Conservation (phyloP, 1,140 invertebrate species). For the Spodoptera litura region DNA sequence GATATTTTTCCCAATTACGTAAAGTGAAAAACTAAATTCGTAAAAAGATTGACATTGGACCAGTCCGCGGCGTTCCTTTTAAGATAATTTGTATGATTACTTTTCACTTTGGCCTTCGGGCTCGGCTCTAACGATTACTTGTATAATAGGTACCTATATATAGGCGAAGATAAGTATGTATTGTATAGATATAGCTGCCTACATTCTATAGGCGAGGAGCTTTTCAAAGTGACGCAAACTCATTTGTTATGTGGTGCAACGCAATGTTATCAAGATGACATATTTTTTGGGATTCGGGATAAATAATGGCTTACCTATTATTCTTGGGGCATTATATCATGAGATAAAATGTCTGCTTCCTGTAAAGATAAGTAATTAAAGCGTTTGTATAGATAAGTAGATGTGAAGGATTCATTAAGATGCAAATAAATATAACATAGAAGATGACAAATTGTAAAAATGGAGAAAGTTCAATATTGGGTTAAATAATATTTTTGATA, state of each 20-base stretch:
- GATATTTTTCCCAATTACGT: conserved; percentile 30
- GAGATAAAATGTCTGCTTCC: too few relatives aligned
- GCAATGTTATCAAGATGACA: not conserved
- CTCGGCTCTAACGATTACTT: conserved; percentile 30
- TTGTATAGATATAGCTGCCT: conserved; percentile 40
- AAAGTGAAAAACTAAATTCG: conserved; percentile 41
- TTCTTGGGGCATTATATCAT: too few relatives aligned
- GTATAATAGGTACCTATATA: conserved; percentile 6
- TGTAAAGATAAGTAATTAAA: too few relatives aligned
- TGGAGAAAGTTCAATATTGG: too few relatives aligned
- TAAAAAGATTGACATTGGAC: conserved; percentile 40
- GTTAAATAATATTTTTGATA: too few relatives aligned
- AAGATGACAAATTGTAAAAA: too few relatives aligned
- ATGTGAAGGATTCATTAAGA: too few relatives aligned
- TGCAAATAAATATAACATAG: too few relatives aligned
- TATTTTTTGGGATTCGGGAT: too few relatives aligned
- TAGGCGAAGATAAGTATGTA: not conserved
- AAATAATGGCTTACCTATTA: too few relatives aligned
- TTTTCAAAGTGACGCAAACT: conserved; percentile 38
- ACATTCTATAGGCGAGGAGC: conserved; percentile 39
- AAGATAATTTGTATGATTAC: conserved; percentile 64
- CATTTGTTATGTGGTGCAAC: conserved; percentile 45
- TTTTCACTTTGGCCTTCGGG: conserved; percentile 46
- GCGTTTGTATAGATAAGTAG: too few relatives aligned
- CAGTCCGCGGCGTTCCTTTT: conserved; percentile 50